phyloP scores from a whole-genome alignment of 2,888 invertebrate species.

The Allolobophora icterica region DNA sequence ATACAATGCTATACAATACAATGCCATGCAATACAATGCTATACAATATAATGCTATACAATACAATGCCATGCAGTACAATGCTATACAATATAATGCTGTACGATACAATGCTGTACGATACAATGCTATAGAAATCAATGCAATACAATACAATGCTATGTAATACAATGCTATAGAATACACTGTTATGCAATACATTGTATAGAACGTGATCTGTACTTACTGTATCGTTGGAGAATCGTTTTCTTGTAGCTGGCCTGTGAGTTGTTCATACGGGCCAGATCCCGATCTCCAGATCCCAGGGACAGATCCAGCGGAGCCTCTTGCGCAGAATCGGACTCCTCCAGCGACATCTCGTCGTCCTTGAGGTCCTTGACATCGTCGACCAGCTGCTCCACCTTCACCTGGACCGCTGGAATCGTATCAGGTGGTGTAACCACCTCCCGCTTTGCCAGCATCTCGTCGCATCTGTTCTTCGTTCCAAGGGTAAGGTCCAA shows the following conservation, averaged over 20 bases:
- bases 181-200: no score
- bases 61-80: no score
- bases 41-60: no score
- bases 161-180: not conserved
- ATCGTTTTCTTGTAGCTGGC: constrained; percentile 17
- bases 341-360: not conserved
- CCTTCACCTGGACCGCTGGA: not conserved
- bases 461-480: not conserved
- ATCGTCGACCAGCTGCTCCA: constrained; percentile 1
- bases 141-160: not conserved
- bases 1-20: no score
- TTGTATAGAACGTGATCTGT: not conserved
- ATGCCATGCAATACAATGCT: not conserved
- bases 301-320: constrained; percentile 20
- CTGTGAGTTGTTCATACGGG: not conserved
- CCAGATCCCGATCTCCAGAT: not conserved
- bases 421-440: not conserved
- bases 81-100: no score
- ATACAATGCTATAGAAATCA: no score
- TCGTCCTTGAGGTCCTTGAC: constrained; percentile 15
- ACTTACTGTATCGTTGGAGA: constrained; percentile 13
- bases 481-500: not conserved
- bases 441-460: not conserved
- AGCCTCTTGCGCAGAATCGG: not conserved
- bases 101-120: no score